Base-by-base conservation (phyloP, 2,113 vertebrate species). In the Pteropus alecto region DNA sequence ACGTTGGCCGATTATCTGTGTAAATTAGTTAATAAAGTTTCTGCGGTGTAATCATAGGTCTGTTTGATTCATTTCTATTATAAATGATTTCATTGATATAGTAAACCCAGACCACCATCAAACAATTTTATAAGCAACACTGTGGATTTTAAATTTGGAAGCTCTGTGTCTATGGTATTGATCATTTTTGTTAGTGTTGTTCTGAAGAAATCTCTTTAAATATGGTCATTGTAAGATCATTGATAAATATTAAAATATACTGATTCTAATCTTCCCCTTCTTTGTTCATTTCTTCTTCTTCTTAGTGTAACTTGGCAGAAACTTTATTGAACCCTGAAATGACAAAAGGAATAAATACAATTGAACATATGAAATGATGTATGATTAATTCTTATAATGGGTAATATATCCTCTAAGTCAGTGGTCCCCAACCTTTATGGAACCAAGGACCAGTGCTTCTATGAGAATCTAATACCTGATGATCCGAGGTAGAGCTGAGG, bases 11-110 rank as follows among this genome's bases (percentile, higher is more conserved):
- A 54, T 86, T 86, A 51, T 92, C 60, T 94, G 67, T 86, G 58
- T 13, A 93, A 76, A 21, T 70, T 67, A 78, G 8, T 77, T 95
- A 95, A 95, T 96, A 83, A 97, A 87, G 10, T 73, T 28, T 14
- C 28, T 30, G 13, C 21, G 16, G 6, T 68, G 86, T 96, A 81
- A 77, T 76, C 35, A 56, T 92, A 63, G 22, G 46, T 87, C 12
- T 78, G 41, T 71, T 83, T 84, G 35, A 88, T 65, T 94, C 13
- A 79, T 97, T 79, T 33, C 30, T 74, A 18, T 60, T 56, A 21
- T n/a, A 63, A 78, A 68, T 68, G 12, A 86, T 65, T 86, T 77
- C 18, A 19, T 24, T 84, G 56, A 9, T 3, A 73, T 5, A 38
- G 46, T 65, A 86, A 92, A 71, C 90, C 24, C 26, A 43, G 18